Evolutionary conservation across 2,113 vertebrate genomes (phyloP).

Genomic region (Stegastes partitus): DNA sequence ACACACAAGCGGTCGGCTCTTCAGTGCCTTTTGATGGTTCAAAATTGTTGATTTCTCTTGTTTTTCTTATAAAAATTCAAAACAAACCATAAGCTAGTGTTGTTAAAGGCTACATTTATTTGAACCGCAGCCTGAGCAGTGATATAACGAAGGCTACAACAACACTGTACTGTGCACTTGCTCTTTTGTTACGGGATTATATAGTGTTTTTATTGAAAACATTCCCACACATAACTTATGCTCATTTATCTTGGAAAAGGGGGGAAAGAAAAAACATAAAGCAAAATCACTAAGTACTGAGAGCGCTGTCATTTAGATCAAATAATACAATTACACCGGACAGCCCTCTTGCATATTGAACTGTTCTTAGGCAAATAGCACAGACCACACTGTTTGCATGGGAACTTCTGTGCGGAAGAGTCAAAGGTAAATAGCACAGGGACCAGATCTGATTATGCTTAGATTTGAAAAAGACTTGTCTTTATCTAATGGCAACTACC

Average conservation of each 20-base stretch:
- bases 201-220: conserved; percentile 58
- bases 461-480: neutral
- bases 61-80: neutral
- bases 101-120: neutral
- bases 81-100: neutral
- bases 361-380: neutral
- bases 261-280: neutral
- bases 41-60: conserved; percentile 5
- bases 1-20: conserved; percentile 26
- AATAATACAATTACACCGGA: neutral
- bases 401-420: neutral
- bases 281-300: neutral
- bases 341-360: neutral
- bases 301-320: conserved; percentile 15
- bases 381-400: neutral
- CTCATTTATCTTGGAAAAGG: conserved; percentile 29
- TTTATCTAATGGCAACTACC: neutral
- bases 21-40: conserved; percentile 1
- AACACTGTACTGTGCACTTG: neutral
- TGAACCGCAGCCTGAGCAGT: neutral
- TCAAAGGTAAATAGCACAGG: neutral
- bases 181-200: too few species aligned
- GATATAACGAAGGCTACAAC: neutral
- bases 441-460: neutral
- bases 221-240: conserved; percentile 58